phyloP scores from a whole-genome alignment of 2,113 vertebrate species.

The Talpa occidentalis region DNA sequence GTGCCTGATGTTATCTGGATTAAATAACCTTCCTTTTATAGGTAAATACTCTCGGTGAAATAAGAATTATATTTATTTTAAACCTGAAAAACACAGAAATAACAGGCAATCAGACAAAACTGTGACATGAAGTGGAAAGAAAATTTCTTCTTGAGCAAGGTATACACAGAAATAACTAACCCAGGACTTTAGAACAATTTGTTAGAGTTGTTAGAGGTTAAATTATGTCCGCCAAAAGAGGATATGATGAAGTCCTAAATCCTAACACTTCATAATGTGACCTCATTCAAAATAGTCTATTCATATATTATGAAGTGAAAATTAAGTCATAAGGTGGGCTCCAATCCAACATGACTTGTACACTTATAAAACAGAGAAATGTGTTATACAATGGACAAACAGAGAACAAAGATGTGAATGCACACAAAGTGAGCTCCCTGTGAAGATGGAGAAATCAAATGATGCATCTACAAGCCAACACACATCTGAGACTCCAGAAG shows the following conservation, averaged over 20 bases:
- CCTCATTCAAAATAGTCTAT: background rate
- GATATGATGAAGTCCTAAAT: background rate
- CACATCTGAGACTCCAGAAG: background rate
- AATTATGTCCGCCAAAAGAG: background rate
- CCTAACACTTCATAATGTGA: background rate
- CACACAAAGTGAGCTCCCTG: background rate
- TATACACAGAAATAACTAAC: background rate
- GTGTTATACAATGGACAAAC: background rate
- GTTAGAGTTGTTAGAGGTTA: background rate
- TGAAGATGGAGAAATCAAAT: background rate
- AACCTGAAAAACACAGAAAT: background rate
- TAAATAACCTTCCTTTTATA: slow-evolving; percentile 2
- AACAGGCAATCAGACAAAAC: background rate
- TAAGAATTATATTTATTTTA: background rate
- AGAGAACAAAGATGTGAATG: background rate
- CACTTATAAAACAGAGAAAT: background rate
- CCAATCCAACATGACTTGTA: background rate
- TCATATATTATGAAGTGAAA: background rate
- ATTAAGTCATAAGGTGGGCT: background rate
- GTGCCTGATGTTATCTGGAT: background rate
- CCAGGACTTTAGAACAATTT: background rate
- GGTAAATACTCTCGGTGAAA: background rate
- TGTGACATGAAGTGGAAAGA: background rate
- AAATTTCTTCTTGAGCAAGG: background rate
- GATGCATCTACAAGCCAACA: background rate